A percentile compares a stretch with the other conserved stretches of the same genome.
These are phyloP conservation scores for Schizopygopsis malacanthus DNA, from an alignment of 2,797 vertebrate genomes.

Conservation along the genomic window DNA sequence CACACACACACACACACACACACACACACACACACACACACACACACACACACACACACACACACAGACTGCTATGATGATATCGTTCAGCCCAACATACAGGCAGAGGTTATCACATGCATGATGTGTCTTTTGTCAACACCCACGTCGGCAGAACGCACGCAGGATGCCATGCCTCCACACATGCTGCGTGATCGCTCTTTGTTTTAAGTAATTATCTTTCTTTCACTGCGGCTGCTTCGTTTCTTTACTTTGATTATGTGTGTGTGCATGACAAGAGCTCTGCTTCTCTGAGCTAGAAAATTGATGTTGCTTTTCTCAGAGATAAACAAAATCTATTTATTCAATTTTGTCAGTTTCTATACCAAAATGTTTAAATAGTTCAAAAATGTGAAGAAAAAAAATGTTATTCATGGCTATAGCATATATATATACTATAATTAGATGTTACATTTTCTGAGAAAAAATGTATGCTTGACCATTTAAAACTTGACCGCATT, in stretches of 20 bases:
- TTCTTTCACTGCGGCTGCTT: conserved; percentile 8
- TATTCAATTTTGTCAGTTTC: neutral
- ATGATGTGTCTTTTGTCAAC: conserved; percentile 3
- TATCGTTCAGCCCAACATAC: conserved; percentile 4
- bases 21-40: conserved; percentile 22
- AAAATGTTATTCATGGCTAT: neutral
- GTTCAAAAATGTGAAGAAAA: neutral
- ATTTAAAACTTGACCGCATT: too few species aligned
- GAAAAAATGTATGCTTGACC: neutral
- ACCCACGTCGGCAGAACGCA: conserved; percentile 54
- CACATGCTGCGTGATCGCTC: conserved; percentile 51
- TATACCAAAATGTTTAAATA: conserved; percentile 7
- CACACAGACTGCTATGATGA: conserved; percentile 24
- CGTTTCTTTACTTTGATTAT: conserved; percentile 35
- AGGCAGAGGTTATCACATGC: conserved; percentile 42
- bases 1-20: conserved; percentile 25
- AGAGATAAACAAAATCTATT: neutral
- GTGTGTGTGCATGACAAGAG: conserved; percentile 29
- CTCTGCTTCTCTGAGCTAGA: conserved; percentile 2
- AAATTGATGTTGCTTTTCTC: neutral
- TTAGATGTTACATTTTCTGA: neutral
- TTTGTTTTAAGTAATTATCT: conserved; percentile 45
- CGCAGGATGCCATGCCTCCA: conserved; percentile 31
- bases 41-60: conserved; percentile 22
- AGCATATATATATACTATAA: neutral